Conservation (phyloP, 2,113 vertebrate genomes). For the Otis tarda region DNA sequence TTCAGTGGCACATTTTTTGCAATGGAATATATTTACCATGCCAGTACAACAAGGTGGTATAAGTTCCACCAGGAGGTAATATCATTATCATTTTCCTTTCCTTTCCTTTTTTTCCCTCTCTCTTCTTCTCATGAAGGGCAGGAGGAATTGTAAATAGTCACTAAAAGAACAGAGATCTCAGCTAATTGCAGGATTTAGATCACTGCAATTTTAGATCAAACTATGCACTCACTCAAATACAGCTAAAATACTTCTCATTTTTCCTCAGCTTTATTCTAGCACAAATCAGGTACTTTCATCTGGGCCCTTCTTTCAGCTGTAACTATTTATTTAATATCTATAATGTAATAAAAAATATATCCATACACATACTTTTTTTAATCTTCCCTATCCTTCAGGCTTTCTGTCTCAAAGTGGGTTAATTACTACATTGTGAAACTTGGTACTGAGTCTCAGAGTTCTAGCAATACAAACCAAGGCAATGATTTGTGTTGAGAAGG, state of each 20-base stretch:
- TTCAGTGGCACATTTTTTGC: not conserved
- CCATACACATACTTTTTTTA: not conserved
- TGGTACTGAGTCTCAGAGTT: not conserved
- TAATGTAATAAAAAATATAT: not conserved
- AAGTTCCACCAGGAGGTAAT: not conserved
- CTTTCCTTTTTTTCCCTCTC: not conserved
- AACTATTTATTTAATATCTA: not conserved
- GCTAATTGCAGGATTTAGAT: not conserved
- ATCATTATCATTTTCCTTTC: not conserved
- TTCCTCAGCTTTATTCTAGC: not conserved
- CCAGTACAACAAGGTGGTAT: not conserved
- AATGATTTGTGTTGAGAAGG: not conserved
- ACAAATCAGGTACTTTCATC: not conserved
- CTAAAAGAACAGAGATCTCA: slow-evolving; percentile 4
- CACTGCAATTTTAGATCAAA: not conserved
- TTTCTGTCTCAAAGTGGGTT: not conserved
- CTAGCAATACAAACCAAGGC: not conserved
- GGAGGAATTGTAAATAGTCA: not conserved
- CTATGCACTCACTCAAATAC: not conserved
- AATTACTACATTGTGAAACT: not conserved
- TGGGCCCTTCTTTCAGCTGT: not conserved
- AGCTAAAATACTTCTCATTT: not conserved
- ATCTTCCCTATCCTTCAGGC: not conserved
- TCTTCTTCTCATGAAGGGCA: not conserved
- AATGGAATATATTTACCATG: not conserved